phyloP scores from a whole-genome alignment of 2,113 vertebrate genomes.

The Murina feae region DNA sequence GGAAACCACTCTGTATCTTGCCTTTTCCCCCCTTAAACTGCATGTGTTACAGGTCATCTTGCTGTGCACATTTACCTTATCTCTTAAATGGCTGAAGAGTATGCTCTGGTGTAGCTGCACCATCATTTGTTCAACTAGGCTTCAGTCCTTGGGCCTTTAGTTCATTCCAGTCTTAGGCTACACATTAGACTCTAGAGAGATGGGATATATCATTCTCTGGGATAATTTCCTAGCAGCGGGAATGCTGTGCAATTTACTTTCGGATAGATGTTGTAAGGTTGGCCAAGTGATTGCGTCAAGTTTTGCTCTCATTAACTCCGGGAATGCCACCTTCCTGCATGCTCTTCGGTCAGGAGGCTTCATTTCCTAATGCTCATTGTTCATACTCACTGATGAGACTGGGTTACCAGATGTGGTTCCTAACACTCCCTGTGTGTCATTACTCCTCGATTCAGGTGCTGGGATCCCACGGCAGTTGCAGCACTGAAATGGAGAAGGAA shows the following conservation, averaged over 20 bases:
- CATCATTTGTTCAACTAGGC: not conserved
- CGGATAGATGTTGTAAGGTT: not conserved
- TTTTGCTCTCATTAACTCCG: not conserved
- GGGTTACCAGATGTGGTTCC: not conserved
- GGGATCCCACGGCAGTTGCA: conserved; percentile 94
- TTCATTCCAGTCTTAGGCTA: not conserved
- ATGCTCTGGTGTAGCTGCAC: not conserved
- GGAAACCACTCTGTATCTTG: not conserved
- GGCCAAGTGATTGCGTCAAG: not conserved
- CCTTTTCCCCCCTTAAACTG: not conserved
- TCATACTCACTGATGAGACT: not conserved
- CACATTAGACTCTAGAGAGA: not conserved
- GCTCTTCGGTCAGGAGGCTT: not conserved
- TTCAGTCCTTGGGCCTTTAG: not conserved
- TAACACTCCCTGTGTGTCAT: not conserved
- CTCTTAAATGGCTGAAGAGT: not conserved
- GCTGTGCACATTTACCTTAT: not conserved
- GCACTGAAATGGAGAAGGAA: conserved; percentile 94
- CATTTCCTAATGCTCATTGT: not conserved
- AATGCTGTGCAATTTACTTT: not conserved
- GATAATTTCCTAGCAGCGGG: not conserved
- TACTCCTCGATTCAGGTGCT: conserved; percentile 82
- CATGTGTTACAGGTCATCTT: not conserved
- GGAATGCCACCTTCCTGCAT: not conserved
- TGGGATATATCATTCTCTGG: not conserved